phyloP scores from a whole-genome alignment of 2,888 invertebrate species.

The Phengaris arion region DNA sequence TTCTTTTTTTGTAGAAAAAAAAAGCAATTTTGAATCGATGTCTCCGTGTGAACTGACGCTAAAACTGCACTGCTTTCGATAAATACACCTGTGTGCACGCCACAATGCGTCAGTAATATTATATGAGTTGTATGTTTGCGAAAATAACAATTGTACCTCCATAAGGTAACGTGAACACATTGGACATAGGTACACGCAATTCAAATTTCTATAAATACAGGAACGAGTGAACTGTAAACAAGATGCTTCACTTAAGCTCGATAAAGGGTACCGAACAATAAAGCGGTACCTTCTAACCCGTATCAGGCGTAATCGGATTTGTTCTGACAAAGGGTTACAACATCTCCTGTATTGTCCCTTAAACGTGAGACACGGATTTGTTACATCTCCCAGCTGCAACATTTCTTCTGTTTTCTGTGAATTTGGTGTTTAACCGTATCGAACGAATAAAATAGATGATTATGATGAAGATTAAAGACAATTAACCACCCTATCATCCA shows the following conservation, averaged over 20 bases:
- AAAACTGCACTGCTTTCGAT: no score
- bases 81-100: no score
- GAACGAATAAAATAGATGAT: no score
- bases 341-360: not conserved
- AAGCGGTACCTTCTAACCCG: not conserved
- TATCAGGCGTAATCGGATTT: conserved; percentile 14
- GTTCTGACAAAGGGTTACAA: not conserved
- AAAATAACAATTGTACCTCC: no score
- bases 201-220: not conserved
- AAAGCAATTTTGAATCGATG: no score
- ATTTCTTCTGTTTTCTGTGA: not conserved
- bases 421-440: no score
- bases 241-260: not conserved
- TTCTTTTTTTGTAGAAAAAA: no score
- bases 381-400: not conserved
- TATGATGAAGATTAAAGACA: no score
- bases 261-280: not conserved
- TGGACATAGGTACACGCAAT: not conserved
- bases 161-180: not conserved
- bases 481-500: no score
- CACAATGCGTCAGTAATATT: no score
- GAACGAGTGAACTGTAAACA: conserved; percentile 9
- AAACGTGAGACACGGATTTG: not conserved
- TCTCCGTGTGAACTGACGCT: no score
- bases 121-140: no score